Conservation (phyloP, 2,797 vertebrate species). For the Characodon lateralis region DNA sequence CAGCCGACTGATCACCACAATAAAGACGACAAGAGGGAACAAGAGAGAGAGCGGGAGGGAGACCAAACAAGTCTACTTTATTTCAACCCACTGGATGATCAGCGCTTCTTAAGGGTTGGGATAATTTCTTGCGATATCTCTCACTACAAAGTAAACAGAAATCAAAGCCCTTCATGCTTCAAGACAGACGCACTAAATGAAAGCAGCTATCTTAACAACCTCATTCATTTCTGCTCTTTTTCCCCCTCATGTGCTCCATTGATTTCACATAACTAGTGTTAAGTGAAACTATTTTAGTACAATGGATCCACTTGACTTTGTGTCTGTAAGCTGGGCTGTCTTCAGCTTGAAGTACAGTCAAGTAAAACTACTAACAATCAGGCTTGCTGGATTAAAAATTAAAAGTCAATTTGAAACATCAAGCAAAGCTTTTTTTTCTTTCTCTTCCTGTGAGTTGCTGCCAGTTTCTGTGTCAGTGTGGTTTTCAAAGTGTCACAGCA, state of each 20-base stretch:
- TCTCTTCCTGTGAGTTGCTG: conserved; percentile 6
- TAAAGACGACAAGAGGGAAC: conserved; percentile 63
- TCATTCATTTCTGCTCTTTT: conserved; percentile 62
- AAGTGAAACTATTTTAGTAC: conserved; percentile 71
- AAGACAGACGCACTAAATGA: conserved; percentile 71
- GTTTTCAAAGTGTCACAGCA: conserved; percentile 40
- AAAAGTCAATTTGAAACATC: conserved; percentile 32
- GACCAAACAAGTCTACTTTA: conserved; percentile 64
- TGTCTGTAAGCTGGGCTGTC: conserved; percentile 30
- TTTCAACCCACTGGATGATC: conserved; percentile 78
- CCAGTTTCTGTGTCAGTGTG: conserved; percentile 19
- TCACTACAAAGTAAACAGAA: conserved; percentile 81
- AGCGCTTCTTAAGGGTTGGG: conserved; percentile 75
- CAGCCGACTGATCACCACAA: conserved; percentile 74
- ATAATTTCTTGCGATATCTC: conserved; percentile 79
- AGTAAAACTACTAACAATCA: conserved; percentile 32
- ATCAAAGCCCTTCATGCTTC: conserved; percentile 77
- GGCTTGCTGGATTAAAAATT: conserved; percentile 39
- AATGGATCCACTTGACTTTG: conserved; percentile 69
- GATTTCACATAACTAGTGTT: conserved; percentile 74
- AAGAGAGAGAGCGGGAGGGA: conserved; percentile 27
- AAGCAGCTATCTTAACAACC: conserved; percentile 75
- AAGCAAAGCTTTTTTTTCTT: conserved; percentile 3
- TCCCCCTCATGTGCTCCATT: conserved; percentile 58
- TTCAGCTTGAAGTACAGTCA: conserved; percentile 36